phyloP scores from a whole-genome alignment of 2,113 vertebrate species.

The Formicarius rufipectus region DNA sequence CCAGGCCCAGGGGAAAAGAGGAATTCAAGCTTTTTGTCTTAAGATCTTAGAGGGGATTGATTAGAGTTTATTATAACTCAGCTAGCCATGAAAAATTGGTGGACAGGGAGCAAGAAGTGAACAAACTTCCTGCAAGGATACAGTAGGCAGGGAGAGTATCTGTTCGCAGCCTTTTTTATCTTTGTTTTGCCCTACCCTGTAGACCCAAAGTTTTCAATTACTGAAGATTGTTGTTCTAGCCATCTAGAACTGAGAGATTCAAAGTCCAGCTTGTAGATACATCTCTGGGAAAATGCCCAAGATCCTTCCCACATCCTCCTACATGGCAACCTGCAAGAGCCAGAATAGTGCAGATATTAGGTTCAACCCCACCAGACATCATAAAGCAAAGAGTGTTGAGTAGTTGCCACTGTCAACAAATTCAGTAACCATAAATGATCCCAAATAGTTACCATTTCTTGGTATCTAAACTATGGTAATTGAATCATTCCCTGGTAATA shows the following conservation, averaged over 20 bases:
- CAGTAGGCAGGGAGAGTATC: background rate
- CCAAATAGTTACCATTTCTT: background rate
- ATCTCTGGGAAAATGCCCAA: background rate
- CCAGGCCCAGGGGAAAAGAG: background rate
- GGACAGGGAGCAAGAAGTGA: background rate
- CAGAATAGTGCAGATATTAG: background rate
- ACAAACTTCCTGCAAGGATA: background rate
- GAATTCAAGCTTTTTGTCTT: background rate
- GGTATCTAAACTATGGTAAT: background rate
- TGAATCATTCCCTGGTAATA: background rate
- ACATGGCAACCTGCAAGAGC: background rate
- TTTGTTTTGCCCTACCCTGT: background rate
- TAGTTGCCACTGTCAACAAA: background rate
- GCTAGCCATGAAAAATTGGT: background rate
- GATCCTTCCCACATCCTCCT: background rate
- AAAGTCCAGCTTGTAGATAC: background rate
- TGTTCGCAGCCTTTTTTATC: background rate
- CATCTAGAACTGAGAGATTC: background rate
- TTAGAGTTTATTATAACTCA: background rate
- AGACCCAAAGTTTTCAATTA: background rate
- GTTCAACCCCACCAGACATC: fast-evolving
- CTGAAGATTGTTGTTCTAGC: background rate
- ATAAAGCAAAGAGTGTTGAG: background rate
- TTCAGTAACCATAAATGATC: fast-evolving
- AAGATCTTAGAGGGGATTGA: background rate